Percentiles rank a stretch among this genome's conserved stretches.
Conservation (phyloP, 1,140 invertebrate species). For the Onthophagus taurus region DNA sequence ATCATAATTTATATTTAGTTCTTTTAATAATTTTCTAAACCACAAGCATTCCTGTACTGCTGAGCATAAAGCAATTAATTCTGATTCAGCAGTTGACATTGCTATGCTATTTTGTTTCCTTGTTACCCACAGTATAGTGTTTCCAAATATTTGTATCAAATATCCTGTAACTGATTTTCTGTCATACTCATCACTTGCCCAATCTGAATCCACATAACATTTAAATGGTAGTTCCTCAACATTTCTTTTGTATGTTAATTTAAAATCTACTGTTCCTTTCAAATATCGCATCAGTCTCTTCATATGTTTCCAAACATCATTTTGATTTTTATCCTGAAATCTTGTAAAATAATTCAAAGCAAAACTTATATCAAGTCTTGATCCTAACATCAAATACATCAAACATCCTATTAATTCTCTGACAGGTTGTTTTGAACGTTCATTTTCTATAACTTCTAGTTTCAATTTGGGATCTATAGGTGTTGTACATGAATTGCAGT, state of each 20-base stretch:
- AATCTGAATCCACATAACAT: constrained; percentile 31
- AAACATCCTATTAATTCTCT: constrained; percentile 34
- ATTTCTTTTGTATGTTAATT: constrained; percentile 18
- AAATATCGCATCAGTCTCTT: constrained; percentile 37
- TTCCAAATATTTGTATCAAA: constrained; percentile 27
- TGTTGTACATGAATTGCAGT: constrained; percentile 7
- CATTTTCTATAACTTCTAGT: background rate
- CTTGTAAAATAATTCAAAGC: constrained; percentile 30
- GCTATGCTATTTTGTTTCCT: constrained; percentile 19
- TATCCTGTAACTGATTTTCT: constrained; percentile 26
- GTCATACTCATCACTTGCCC: constrained; percentile 25
- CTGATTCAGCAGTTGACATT: constrained; percentile 43
- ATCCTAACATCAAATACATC: constrained; percentile 32
- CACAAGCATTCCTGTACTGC: constrained; percentile 22
- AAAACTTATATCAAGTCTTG: constrained; percentile 37
- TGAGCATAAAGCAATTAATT: constrained; percentile 20
- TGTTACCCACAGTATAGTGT: constrained; percentile 19
- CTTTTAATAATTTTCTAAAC: constrained; percentile 23
- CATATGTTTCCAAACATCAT: constrained; percentile 28
- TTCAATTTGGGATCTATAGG: constrained; percentile 13
- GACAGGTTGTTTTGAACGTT: constrained; percentile 18
- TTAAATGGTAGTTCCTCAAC: background rate
- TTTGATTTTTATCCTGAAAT: constrained; percentile 24
- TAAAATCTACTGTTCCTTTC: constrained; percentile 28
- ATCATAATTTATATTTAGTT: constrained; percentile 20